These are phyloP conservation scores for Thalpophila matura DNA, from an alignment of 2,888 invertebrate species.

Conservation along the genomic window DNA sequence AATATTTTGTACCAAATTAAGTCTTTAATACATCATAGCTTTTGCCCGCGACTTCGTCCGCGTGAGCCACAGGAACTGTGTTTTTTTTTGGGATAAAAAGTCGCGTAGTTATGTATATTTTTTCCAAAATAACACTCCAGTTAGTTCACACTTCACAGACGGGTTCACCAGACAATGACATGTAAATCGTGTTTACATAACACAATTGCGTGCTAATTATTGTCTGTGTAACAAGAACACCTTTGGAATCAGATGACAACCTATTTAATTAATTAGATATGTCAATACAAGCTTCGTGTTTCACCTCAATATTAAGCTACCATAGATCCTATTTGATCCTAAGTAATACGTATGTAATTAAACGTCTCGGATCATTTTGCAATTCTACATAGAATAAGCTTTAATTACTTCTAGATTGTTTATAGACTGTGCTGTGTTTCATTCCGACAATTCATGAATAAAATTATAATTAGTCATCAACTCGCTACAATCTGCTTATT, in stretches of 20 bases:
- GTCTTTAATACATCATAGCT: no score
- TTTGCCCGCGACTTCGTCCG: no score
- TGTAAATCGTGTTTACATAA: no score
- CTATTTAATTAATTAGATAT: constrained; percentile 20
- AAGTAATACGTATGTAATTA: background rate
- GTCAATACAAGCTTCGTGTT: constrained; percentile 15
- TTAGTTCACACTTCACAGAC: no score
- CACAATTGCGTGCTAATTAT: background rate
- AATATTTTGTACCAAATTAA: no score
- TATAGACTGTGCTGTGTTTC: constrained; percentile 12
- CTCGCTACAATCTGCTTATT: constrained; percentile 8
- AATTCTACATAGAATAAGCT: background rate
- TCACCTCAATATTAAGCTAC: background rate
- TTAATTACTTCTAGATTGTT: background rate
- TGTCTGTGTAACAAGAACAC: constrained; percentile 13
- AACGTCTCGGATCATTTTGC: background rate
- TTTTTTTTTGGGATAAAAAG: no score
- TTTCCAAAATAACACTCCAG: no score
- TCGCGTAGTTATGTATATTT: no score
- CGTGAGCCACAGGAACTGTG: no score
- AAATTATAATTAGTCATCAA: constrained; percentile 1
- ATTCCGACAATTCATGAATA: constrained; percentile 9
- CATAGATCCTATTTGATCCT: background rate
- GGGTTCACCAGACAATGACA: no score
- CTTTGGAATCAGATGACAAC: constrained; percentile 19